Percentiles rank a stretch among this genome's conserved stretches.
phyloP scores from a whole-genome alignment of 2,797 vertebrate genomes.

The Myiotriccus ornatus region DNA sequence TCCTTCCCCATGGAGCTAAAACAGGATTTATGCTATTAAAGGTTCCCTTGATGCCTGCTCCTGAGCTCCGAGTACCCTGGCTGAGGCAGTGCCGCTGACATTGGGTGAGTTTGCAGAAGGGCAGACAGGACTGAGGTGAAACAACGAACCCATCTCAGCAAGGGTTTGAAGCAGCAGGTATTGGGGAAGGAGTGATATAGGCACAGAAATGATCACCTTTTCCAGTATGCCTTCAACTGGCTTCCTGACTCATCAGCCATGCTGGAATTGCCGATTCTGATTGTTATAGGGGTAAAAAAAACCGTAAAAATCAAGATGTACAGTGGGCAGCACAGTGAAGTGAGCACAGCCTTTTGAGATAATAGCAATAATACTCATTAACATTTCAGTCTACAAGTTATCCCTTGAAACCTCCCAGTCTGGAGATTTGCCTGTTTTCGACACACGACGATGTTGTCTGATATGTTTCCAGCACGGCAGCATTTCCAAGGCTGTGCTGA shows the following conservation, averaged over 20 bases:
- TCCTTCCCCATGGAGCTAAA: background rate
- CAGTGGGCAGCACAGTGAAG: background rate
- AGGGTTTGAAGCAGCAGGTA: background rate
- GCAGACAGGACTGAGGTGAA: background rate
- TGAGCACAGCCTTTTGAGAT: background rate
- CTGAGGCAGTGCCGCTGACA: background rate
- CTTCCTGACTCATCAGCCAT: background rate
- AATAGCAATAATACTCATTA: conserved; percentile 29
- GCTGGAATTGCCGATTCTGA: background rate
- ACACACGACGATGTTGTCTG: background rate
- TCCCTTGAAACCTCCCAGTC: conserved; percentile 8
- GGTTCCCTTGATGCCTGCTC: background rate
- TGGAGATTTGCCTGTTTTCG: conserved; percentile 32
- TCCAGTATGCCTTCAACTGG: background rate
- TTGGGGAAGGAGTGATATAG: background rate
- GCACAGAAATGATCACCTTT: background rate
- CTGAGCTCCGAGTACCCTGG: background rate
- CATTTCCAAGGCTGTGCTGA: background rate
- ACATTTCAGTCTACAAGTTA: conserved; percentile 45
- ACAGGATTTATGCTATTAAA: background rate
- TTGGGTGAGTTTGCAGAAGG: background rate
- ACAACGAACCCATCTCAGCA: accelerated
- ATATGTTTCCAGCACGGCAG: background rate
- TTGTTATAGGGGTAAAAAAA: background rate
- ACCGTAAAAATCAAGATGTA: background rate